Evolutionary conservation across 2,888 invertebrate species (phyloP).

Genomic region (Fragum whitleyi): DNA sequence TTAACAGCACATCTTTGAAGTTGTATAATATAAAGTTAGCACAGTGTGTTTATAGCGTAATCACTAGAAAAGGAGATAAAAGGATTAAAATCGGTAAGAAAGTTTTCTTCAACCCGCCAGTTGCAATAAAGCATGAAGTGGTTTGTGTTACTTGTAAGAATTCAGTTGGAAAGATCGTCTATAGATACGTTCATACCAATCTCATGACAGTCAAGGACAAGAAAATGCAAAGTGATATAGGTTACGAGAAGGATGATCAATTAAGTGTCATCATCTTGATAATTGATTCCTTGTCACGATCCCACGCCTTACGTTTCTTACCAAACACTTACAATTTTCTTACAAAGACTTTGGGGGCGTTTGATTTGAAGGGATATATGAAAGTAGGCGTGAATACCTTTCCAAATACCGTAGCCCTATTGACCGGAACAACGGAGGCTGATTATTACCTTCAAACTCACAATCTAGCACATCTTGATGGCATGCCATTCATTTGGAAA

Average conservation of each 20-base stretch:
- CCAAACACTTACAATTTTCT: constrained; percentile 60
- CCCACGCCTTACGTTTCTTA: constrained; percentile 56
- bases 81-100: constrained; percentile 9
- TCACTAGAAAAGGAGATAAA: constrained; percentile 23
- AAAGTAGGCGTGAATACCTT: constrained; percentile 65
- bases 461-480: constrained; percentile 42
- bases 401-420: constrained; percentile 61
- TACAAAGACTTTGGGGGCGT: constrained; percentile 49
- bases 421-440: constrained; percentile 51
- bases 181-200: constrained; percentile 50
- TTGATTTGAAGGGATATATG: constrained; percentile 64
- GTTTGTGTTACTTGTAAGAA: constrained; percentile 46
- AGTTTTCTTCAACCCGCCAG: constrained; percentile 30
- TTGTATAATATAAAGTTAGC: background rate
- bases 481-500: constrained; percentile 92
- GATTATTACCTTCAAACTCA: constrained; percentile 37
- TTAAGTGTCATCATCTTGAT: constrained; percentile 49
- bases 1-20: background rate
- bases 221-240: background rate
- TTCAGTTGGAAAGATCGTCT: constrained; percentile 12
- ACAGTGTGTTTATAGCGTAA: background rate
- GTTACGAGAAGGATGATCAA: constrained; percentile 25
- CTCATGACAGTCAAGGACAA: constrained; percentile 31
- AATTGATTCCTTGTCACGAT: constrained; percentile 50
- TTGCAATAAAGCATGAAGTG: constrained; percentile 31